Conservation (phyloP, 2,797 vertebrate species). For the Centroberyx gerrardi region DNA sequence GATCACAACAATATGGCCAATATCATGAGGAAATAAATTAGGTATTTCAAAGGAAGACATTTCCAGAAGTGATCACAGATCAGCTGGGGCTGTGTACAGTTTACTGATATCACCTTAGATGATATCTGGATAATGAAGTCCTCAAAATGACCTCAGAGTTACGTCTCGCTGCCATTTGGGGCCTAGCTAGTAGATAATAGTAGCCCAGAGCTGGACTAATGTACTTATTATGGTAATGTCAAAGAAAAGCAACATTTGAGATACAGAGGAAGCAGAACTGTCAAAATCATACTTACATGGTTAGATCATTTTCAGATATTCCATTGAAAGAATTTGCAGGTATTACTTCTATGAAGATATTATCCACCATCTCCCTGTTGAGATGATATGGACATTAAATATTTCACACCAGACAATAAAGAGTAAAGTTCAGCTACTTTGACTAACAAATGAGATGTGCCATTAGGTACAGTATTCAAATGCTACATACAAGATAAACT, state of each 20-base stretch:
- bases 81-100: too few relatives aligned
- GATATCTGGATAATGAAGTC: too few relatives aligned
- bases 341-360: conserved; percentile 82
- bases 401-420: background rate
- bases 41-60: too few relatives aligned
- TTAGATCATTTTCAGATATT: conserved; percentile 88
- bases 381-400: background rate
- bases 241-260: background rate
- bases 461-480: background rate
- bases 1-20: too few relatives aligned
- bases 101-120: too few relatives aligned
- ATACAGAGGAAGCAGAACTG: background rate
- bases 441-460: background rate
- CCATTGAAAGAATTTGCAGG: conserved; percentile 90
- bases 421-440: background rate
- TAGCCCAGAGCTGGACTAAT: too few relatives aligned
- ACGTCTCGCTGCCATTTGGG: too few relatives aligned
- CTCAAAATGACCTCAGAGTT: too few relatives aligned
- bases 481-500: conserved; percentile 90
- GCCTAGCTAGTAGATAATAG: too few relatives aligned
- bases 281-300: conserved; percentile 84
- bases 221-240: too few relatives aligned
- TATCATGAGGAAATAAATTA: too few relatives aligned
- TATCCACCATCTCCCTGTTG: conserved; percentile 72
- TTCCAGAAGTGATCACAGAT: too few relatives aligned